Percentiles rank a stretch among this genome's conserved stretches.
phyloP scores from a whole-genome alignment of 37 sponge, comb jelly and placozoan genomes.

The Crambe crambe region DNA sequence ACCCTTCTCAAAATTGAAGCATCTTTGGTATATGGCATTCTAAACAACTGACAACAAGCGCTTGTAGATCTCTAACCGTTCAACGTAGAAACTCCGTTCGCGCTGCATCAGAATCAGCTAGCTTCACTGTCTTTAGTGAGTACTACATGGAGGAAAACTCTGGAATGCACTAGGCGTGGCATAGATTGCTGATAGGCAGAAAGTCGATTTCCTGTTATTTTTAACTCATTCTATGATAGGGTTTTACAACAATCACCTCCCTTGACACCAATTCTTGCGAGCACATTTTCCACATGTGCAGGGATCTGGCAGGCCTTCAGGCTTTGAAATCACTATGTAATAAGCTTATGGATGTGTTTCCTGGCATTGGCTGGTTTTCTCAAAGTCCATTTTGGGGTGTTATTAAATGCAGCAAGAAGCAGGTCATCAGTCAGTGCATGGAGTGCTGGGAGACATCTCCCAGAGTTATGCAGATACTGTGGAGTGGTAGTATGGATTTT shows the following conservation, averaged over 20 bases:
- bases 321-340: not conserved
- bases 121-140: too few species aligned
- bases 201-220: too few species aligned
- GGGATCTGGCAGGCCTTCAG: constrained; percentile 11
- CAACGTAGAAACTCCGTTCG: too few species aligned
- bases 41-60: too few species aligned
- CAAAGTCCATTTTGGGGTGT: not conserved
- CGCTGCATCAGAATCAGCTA: too few species aligned
- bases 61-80: too few species aligned
- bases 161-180: too few species aligned
- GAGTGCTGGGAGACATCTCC: constrained; percentile 4
- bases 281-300: not conserved
- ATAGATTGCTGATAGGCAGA: too few species aligned
- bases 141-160: too few species aligned
- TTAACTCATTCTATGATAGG: constrained; percentile 4
- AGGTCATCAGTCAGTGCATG: constrained; percentile 14
- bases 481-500: constrained; percentile 14
- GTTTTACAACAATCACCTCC: constrained; percentile 2
- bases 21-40: too few species aligned
- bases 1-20: too few species aligned
- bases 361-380: not conserved
- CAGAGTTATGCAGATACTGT: constrained; percentile 1
- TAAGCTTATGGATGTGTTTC: constrained; percentile 10
- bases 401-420: constrained; percentile 2
- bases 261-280: constrained; percentile 1